These are phyloP conservation scores for Ardeotis arabs DNA, from an alignment of 2,113 vertebrate genomes.

Conservation along the genomic window DNA sequence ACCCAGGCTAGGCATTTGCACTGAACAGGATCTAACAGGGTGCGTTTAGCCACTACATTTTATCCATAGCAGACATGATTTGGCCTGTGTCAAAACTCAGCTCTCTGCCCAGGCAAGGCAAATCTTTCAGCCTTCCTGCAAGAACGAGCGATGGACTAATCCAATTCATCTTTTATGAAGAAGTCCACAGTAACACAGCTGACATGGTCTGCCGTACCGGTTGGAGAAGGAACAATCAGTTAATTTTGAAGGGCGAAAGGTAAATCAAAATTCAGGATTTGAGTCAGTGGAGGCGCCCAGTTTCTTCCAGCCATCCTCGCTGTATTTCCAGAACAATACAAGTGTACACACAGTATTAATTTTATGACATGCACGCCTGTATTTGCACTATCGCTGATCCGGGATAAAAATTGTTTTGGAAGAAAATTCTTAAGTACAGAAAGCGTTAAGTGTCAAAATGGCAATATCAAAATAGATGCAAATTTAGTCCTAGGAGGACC, in stretches of 20 bases:
- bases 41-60: slow-evolving; percentile 18
- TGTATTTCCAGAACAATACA: slow-evolving; percentile 63
- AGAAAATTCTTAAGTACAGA: slow-evolving; percentile 31
- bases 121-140: slow-evolving; percentile 63
- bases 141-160: slow-evolving; percentile 68
- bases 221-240: slow-evolving; percentile 49
- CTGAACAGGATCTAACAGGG: slow-evolving; percentile 52
- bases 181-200: slow-evolving; percentile 66
- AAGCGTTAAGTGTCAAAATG: slow-evolving; percentile 36
- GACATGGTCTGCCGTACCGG: slow-evolving; percentile 56
- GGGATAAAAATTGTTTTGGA: slow-evolving; percentile 8
- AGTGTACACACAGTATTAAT: slow-evolving; percentile 62
- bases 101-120: slow-evolving; percentile 65
- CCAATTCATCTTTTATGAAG: slow-evolving; percentile 66
- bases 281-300: slow-evolving; percentile 39
- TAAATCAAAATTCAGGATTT: slow-evolving; percentile 49
- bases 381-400: slow-evolving; percentile 41
- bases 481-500: slow-evolving; percentile 46
- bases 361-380: slow-evolving; percentile 61
- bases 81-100: slow-evolving; percentile 50
- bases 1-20: slow-evolving; percentile 24
- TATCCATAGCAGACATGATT: slow-evolving; percentile 42
- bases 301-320: slow-evolving; percentile 61
- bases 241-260: slow-evolving; percentile 67
- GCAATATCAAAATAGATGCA: slow-evolving; percentile 4